Evolutionary conservation across 2,888 invertebrate species (phyloP).

Genomic region (Pterostichus niger): DNA sequence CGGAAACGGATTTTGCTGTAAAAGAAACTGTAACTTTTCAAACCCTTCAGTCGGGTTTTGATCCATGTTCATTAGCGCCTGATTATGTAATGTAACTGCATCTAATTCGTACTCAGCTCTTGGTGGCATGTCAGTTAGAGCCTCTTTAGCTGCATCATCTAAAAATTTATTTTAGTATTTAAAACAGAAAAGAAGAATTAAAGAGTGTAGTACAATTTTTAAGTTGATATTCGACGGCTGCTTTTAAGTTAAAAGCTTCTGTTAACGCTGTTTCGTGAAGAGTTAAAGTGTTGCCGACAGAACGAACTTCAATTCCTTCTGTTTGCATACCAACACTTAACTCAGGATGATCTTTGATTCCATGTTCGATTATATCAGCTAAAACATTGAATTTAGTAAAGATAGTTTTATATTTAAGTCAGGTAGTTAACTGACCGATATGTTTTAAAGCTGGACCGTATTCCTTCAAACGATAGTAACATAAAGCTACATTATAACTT

Average conservation of each 20-base stretch:
- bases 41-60: constrained; percentile 94
- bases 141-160: constrained; percentile 92
- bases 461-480: constrained; percentile 96
- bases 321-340: constrained; percentile 98
- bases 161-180: constrained; percentile 69
- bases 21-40: constrained; percentile 94
- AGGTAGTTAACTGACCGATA: constrained; percentile 82
- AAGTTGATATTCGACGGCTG: constrained; percentile 97
- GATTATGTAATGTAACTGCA: constrained; percentile 98
- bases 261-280: constrained; percentile 97
- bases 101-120: constrained; percentile 98
- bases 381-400: constrained; percentile 68
- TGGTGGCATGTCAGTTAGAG: constrained; percentile 93
- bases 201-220: constrained; percentile 83
- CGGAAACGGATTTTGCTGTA: constrained; percentile 98
- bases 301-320: constrained; percentile 94
- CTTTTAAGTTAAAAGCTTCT: constrained; percentile 98
- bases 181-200: constrained; percentile 62
- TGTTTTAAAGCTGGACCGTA: constrained; percentile 95
- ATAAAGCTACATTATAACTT: constrained; percentile 96
- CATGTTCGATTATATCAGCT: constrained; percentile 96
- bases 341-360: constrained; percentile 98
- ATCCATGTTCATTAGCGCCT: constrained; percentile 93
- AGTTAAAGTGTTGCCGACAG: constrained; percentile 96
- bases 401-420: constrained; percentile 14